Evolutionary conservation across 92 coral and sea anemone genomes (phyloP), one percentile per base, ranked within the genome.

Genomic region (Porites divaricata): DNA sequence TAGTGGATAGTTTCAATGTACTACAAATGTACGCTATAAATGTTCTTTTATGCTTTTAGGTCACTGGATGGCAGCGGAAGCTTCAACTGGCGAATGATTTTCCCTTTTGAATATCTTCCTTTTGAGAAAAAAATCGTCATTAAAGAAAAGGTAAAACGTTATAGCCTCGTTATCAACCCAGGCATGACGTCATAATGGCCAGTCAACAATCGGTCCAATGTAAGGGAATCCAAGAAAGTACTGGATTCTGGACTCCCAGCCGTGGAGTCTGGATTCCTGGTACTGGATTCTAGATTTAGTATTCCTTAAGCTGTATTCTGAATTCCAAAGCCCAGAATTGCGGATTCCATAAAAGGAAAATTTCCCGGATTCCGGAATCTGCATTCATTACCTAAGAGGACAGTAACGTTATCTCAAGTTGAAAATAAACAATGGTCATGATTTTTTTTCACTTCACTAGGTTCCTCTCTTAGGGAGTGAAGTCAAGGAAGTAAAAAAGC

Each of bases 31-130:
- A 15, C 3, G 10, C 14, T 53, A 2, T 3, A n/a, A 70, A 51
- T 9, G 63, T 4, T 82, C 45, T 8, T 49, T 41, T 15, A 13
- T 51, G 1, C 35, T 35, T 75, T 10, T 64, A 91, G 94, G 78
- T 91, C 92, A 12, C 72, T 85, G 25, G 86, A 91, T 63, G 94
- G 94, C 10, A 89, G 84, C 50, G 94, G 94, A 20, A 91, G 85
- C 61, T 91, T 91, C 62, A 91, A 88, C 90, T 91, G 86, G 85
- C 72, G 92, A 68, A 84, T 91, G 94, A 91, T 88, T 65, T 91
- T 91, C 73, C 92, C 89, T n/a, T 88, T 91, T 53, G 87, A 84
- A 9, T 91, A 70, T 77, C 82, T 80, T 56, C 89, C 88, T 2
- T 80, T 86, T 54, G 82, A 91, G 25, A 80, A 83, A 63, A 75